phyloP scores from a whole-genome alignment of 2,888 invertebrate genomes.

The Sinopyrophorus schimmeli region DNA sequence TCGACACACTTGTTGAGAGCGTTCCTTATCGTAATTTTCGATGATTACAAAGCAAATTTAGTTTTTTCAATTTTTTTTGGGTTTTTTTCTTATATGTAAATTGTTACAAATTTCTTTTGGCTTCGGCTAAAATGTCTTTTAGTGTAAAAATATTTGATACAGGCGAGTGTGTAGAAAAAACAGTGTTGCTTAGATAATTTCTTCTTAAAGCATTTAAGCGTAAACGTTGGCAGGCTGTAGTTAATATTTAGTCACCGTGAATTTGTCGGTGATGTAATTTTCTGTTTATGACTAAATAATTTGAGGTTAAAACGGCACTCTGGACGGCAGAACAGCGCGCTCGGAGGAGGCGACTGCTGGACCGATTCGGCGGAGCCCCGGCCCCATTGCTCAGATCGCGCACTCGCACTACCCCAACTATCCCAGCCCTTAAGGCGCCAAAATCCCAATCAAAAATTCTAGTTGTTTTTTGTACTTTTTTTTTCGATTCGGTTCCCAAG shows the following conservation, averaged over 20 bases:
- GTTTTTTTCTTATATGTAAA: too few species aligned
- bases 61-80: too few species aligned
- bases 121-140: too few species aligned
- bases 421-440: slow-evolving; percentile 25
- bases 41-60: too few species aligned
- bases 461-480: too few species aligned
- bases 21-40: too few species aligned
- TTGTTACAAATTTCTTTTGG: not conserved
- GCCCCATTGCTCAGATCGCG: slow-evolving; percentile 34
- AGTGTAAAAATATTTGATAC: slow-evolving; percentile 6
- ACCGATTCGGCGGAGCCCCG: slow-evolving; percentile 38
- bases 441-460: slow-evolving; percentile 25
- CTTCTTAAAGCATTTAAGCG: slow-evolving; percentile 26
- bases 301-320: slow-evolving; percentile 27
- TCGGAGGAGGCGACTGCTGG: slow-evolving; percentile 35
- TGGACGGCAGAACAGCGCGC: slow-evolving; percentile 32
- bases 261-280: slow-evolving; percentile 10
- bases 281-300: slow-evolving; percentile 16
- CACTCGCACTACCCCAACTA: slow-evolving; percentile 35
- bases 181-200: too few species aligned
- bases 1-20: too few species aligned
- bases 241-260: not conserved
- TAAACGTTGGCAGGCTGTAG: slow-evolving; percentile 24
- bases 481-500: too few species aligned
- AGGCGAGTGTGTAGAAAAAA: slow-evolving; percentile 7